Base-by-base conservation (phyloP, 2,888 invertebrate genomes). In the Cistogaster globosa region DNA sequence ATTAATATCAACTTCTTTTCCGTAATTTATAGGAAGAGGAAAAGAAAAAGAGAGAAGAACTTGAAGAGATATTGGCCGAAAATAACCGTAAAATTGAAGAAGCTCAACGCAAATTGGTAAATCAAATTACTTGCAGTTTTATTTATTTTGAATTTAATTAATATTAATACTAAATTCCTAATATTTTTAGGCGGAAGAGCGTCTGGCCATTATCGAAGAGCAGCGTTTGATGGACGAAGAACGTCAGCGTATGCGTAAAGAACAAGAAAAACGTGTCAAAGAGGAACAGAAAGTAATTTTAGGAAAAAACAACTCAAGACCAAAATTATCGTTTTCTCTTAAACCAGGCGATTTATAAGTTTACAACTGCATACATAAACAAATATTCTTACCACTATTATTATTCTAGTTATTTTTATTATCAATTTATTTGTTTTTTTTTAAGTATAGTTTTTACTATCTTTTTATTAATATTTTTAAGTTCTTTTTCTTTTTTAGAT, bases 71-170 rank as follows among this genome's bases (percentile, higher is more conserved):
- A 93, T 96, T 98, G 95, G 98, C 97, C 90, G 98, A 99, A 94
- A 99, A 99, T 94, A 98, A 98, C 95, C 95, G 95, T 93, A 98
- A 98, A 94, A 98, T 98, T 88, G 98, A 98, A 93, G 98, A 98
- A 93, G 98, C 98, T 88, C 98, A 98, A 94, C 96, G 96, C 91
- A 98, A 98, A 95, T 94, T 98, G 96, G 98, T 98, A 93, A 95
- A 95, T 14, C 1, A 48, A n/a, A 14, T 38, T 48, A 11, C 38
- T 18, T 20, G 8, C 3, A 48, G 32, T 11, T 48, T 51, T 2
- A 1, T 2, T 42, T 42, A 2, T 42, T 38, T 14, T 16, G 18
- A 45, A 12, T 8, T 36, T 16, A 60, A 42, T 62, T 55, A 3
- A 67, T 12, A 20, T 53, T 53, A 53, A 53, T 8, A 14, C 26